These are phyloP conservation scores for Phaedon cochleariae DNA, from an alignment of 2,888 invertebrate genomes.

Conservation along the genomic window DNA sequence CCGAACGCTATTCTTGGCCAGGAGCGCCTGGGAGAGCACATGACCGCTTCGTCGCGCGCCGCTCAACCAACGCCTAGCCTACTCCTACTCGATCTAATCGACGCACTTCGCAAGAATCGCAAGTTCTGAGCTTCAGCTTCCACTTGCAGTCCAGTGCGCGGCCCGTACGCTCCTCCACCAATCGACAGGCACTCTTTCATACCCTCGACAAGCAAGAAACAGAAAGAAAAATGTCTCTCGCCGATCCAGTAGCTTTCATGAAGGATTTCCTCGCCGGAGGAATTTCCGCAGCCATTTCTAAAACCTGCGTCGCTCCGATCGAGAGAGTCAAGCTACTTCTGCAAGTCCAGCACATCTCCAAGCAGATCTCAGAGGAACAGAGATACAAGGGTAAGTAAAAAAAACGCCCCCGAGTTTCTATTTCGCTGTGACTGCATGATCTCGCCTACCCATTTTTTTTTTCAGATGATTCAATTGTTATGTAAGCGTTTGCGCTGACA, in stretches of 20 bases:
- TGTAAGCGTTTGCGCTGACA: too few species aligned
- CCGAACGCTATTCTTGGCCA: slow-evolving; percentile 46
- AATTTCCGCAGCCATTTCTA: slow-evolving; percentile 91
- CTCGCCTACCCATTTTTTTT: neutral
- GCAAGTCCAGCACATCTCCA: slow-evolving; percentile 93
- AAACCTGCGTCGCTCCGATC: slow-evolving; percentile 94
- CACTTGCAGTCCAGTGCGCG: slow-evolving; percentile 68
- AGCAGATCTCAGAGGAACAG: slow-evolving; percentile 84
- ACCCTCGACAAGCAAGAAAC: slow-evolving; percentile 29
- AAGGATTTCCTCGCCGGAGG: slow-evolving; percentile 95
- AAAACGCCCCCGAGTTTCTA: too few species aligned
- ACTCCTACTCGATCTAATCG: neutral
- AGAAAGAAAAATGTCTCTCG: slow-evolving; percentile 54
- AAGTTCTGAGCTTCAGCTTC: too few species aligned
- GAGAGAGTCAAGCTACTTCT: slow-evolving; percentile 93
- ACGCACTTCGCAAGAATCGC: too few species aligned
- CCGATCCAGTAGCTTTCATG: slow-evolving; percentile 84
- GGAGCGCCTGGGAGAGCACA: slow-evolving; percentile 54
- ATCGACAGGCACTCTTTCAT: slow-evolving; percentile 32
- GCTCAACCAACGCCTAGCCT: slow-evolving; percentile 32
- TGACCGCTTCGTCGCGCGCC: slow-evolving; percentile 48
- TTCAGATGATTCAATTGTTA: too few species aligned
- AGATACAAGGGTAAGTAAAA: slow-evolving; percentile 85
- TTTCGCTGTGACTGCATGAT: neutral
- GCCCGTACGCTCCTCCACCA: slow-evolving; percentile 53